Conservation (phyloP, 2,797 vertebrate genomes). For the Typhlichthys eigenmanni region DNA sequence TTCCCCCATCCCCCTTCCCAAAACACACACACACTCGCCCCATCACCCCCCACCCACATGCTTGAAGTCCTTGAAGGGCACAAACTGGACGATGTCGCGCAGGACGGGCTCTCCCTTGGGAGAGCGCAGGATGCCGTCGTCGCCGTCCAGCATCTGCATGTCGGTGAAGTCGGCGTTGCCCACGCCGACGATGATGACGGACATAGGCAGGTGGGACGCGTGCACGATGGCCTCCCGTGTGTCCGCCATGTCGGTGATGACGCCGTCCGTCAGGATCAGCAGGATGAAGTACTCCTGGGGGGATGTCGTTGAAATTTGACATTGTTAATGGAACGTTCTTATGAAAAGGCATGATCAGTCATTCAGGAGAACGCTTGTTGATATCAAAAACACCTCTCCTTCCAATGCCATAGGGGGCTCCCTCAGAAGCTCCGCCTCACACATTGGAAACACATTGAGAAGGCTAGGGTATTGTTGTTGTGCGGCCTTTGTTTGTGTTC, state of each 20-base stretch:
- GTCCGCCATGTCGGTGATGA: slow-evolving; percentile 99
- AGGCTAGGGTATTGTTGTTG: too few species aligned
- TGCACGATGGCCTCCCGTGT: slow-evolving; percentile 97
- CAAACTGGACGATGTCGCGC: slow-evolving; percentile 97
- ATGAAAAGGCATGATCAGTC: too few species aligned
- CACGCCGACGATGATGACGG: slow-evolving; percentile 96
- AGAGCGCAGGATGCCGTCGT: slow-evolving; percentile 94
- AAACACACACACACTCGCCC: background rate
- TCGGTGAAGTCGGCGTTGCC: slow-evolving; percentile 98
- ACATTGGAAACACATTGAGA: too few species aligned
- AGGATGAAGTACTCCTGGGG: slow-evolving; percentile 96
- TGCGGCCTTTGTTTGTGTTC: too few species aligned
- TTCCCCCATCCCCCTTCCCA: background rate
- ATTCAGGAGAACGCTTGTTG: too few species aligned
- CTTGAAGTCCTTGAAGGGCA: slow-evolving; percentile 98
- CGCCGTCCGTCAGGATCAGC: slow-evolving; percentile 95
- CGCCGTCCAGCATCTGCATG: slow-evolving; percentile 98
- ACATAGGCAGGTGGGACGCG: slow-evolving; percentile 97
- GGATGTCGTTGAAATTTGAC: background rate
- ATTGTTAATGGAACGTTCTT: too few species aligned
- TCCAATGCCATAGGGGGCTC: too few species aligned
- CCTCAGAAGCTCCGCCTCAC: too few species aligned
- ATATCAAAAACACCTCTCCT: too few species aligned
- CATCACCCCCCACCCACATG: slow-evolving; percentile 80
- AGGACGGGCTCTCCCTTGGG: slow-evolving; percentile 97